Conservation (phyloP, 2,888 invertebrate species). For the Chirona hameri region DNA sequence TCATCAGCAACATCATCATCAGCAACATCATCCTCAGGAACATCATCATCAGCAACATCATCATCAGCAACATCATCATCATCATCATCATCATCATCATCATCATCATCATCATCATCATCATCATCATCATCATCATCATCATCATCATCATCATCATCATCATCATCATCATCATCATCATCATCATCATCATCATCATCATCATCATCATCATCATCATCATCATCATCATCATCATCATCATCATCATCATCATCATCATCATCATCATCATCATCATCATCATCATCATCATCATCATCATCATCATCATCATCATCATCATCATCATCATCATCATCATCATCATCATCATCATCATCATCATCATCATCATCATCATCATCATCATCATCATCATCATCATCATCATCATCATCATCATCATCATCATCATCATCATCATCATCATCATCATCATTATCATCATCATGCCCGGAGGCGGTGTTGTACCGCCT, state of each 20-base stretch:
- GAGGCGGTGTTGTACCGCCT: no score
- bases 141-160: constrained; percentile 22
- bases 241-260: constrained; percentile 22
- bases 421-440: constrained; percentile 22
- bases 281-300: constrained; percentile 22
- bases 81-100: constrained; percentile 22
- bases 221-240: constrained; percentile 22
- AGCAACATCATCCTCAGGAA: no score
- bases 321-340: constrained; percentile 22
- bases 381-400: constrained; percentile 22
- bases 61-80: no score
- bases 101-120: constrained; percentile 22
- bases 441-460: constrained; percentile 22
- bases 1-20: no score
- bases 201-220: constrained; percentile 22
- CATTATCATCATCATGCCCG: constrained; percentile 6
- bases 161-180: constrained; percentile 22
- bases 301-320: constrained; percentile 22
- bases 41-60: no score
- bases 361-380: constrained; percentile 22
- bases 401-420: constrained; percentile 22
- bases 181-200: constrained; percentile 22
- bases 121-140: constrained; percentile 22
- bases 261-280: constrained; percentile 22
- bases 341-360: constrained; percentile 11